These are phyloP conservation scores for Drosophila sp. DNA, from an alignment of 1,140 invertebrate species.

Conservation along the genomic window DNA sequence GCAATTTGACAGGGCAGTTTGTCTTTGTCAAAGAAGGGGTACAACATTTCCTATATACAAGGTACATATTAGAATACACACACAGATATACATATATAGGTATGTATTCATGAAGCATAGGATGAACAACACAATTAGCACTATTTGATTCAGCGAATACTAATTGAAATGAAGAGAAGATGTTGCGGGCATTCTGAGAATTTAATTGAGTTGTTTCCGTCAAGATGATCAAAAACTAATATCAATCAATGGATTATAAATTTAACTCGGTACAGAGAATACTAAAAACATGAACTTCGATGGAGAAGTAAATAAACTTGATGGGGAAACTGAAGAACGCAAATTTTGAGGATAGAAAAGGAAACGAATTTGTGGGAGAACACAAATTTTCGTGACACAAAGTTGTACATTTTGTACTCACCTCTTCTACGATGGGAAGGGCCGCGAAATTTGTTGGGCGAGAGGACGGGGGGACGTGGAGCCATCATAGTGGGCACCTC, in stretches of 20 bases:
- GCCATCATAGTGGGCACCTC: constrained; percentile 82
- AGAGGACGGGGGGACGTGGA: constrained; percentile 70
- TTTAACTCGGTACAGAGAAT: too few species aligned
- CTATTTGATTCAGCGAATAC: constrained; percentile 1
- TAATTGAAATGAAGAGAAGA: background rate
- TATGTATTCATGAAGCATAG: too few species aligned
- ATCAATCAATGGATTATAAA: too few species aligned
- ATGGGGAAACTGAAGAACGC: too few species aligned
- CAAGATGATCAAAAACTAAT: too few species aligned
- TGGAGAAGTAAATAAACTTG: too few species aligned
- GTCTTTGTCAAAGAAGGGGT: constrained; percentile 35
- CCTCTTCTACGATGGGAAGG: constrained; percentile 67
- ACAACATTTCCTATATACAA: background rate
- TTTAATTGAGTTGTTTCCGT: background rate
- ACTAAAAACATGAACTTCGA: too few species aligned
- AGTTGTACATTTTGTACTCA: constrained; percentile 47
- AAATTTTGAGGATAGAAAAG: too few species aligned
- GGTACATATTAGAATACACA: too few species aligned
- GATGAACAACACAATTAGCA: background rate
- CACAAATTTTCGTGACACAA: background rate
- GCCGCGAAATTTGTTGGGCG: constrained; percentile 78
- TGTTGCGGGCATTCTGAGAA: background rate
- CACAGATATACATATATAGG: too few species aligned
- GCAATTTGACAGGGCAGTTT: constrained; percentile 51
- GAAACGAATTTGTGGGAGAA: background rate